These are phyloP conservation scores for Chiloscyllium plagiosum DNA, from an alignment of 2,113 vertebrate genomes.

Conservation along the genomic window DNA sequence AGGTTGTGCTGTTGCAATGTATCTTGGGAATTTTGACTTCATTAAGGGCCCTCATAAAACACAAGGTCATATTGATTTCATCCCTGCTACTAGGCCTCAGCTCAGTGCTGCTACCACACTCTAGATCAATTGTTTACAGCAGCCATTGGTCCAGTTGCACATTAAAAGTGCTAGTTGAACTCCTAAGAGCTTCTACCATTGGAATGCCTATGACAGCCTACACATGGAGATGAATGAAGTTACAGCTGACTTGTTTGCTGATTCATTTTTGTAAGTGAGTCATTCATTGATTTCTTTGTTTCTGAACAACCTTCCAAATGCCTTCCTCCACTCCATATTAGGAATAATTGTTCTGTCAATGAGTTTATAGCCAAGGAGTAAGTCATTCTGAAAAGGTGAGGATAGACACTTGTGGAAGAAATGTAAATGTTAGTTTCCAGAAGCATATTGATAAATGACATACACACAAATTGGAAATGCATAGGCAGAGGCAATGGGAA, in stretches of 20 bases:
- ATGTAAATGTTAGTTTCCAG: not conserved
- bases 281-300: not conserved
- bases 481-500: too few species aligned
- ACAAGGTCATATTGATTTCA: not conserved
- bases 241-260: not conserved
- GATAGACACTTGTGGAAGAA: not conserved
- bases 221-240: not conserved
- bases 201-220: not conserved
- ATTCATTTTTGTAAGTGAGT: too few species aligned
- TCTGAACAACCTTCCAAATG: not conserved
- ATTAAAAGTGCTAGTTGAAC: not conserved
- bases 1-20: too few species aligned
- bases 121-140: not conserved
- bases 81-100: not conserved
- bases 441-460: not conserved
- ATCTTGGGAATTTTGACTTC: not conserved
- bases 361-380: not conserved
- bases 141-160: not conserved
- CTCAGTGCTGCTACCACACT: not conserved
- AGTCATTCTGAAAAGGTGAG: not conserved
- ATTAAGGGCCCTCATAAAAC: not conserved
- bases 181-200: not conserved
- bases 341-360: not conserved
- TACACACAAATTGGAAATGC: not conserved
- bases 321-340: not conserved